A percentile compares a stretch with the other conserved stretches of the same genome.
Evolutionary conservation across 1,140 invertebrate genomes (phyloP).

Genomic region (Gryon sp.): DNA sequence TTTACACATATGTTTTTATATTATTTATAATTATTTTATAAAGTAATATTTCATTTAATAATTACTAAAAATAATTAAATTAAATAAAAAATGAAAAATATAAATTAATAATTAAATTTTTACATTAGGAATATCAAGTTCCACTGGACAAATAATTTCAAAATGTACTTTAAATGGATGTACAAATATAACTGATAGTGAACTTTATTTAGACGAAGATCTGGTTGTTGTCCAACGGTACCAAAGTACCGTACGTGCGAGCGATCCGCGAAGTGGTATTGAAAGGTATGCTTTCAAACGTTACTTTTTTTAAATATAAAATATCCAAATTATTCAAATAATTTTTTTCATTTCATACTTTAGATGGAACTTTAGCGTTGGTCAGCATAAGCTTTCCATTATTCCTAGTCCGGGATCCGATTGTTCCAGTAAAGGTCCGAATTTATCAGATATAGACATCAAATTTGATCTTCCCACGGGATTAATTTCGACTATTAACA

Average conservation of each 20-base stretch:
- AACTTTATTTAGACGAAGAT: slow-evolving; percentile 78
- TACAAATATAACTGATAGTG: slow-evolving; percentile 80
- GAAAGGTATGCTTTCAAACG: slow-evolving; percentile 83
- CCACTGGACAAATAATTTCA: slow-evolving; percentile 88
- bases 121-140: slow-evolving; percentile 84
- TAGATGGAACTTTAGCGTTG: slow-evolving; percentile 98
- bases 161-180: slow-evolving; percentile 89
- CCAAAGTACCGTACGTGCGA: slow-evolving; percentile 91
- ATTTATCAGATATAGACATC: slow-evolving; percentile 80
- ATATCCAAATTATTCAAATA: too few species aligned
- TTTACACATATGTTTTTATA: too few species aligned
- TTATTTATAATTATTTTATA: not conserved
- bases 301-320: slow-evolving; percentile 3
- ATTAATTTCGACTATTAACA: slow-evolving; percentile 83
- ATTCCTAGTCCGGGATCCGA: slow-evolving; percentile 75
- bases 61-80: too few species aligned
- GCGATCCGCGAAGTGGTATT: slow-evolving; percentile 88
- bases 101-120: not conserved
- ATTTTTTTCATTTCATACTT: slow-evolving; percentile 27
- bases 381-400: slow-evolving; percentile 89
- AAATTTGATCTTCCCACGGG: slow-evolving; percentile 88
- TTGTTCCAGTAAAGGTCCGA: slow-evolving; percentile 76
- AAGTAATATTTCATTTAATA: slow-evolving; percentile 2
- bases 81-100: too few species aligned
- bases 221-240: slow-evolving; percentile 88